phyloP scores from a whole-genome alignment of 2,113 vertebrate species.

The Rhabdomys dilectus region DNA sequence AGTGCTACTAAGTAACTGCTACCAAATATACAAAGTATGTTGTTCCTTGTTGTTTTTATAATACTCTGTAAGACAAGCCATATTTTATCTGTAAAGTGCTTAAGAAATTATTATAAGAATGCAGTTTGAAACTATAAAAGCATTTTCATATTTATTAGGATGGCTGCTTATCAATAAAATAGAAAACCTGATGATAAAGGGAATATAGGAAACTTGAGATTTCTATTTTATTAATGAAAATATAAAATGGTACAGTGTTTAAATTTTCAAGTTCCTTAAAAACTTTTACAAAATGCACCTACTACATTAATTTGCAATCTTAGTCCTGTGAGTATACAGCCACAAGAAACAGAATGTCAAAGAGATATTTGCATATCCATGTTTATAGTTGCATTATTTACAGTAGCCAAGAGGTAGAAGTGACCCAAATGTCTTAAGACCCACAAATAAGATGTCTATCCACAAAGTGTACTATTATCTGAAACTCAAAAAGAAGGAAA shows the following conservation, averaged over 20 bases:
- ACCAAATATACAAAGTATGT: not conserved
- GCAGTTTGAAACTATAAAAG: not conserved
- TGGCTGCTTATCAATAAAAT: not conserved
- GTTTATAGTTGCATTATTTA: not conserved
- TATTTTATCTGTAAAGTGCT: not conserved
- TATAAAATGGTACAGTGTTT: not conserved
- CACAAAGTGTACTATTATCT: not conserved
- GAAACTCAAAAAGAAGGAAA: not conserved
- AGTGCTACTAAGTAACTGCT: not conserved
- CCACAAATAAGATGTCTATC: not conserved
- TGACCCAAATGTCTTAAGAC: not conserved
- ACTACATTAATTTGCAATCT: not conserved
- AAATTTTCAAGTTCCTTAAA: not conserved
- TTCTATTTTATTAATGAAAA: not conserved
- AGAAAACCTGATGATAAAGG: not conserved
- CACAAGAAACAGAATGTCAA: not conserved
- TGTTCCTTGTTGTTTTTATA: not conserved
- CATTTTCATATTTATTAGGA: not conserved
- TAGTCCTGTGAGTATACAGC: not conserved
- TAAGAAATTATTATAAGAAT: conserved; percentile 4
- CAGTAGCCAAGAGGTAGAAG: not conserved
- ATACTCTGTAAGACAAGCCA: not conserved
- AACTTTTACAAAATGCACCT: not conserved
- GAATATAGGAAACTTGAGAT: not conserved
- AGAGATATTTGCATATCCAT: not conserved